These are phyloP conservation scores for Perdita meconis DNA, from an alignment of 2,888 invertebrate genomes.

Conservation along the genomic window DNA sequence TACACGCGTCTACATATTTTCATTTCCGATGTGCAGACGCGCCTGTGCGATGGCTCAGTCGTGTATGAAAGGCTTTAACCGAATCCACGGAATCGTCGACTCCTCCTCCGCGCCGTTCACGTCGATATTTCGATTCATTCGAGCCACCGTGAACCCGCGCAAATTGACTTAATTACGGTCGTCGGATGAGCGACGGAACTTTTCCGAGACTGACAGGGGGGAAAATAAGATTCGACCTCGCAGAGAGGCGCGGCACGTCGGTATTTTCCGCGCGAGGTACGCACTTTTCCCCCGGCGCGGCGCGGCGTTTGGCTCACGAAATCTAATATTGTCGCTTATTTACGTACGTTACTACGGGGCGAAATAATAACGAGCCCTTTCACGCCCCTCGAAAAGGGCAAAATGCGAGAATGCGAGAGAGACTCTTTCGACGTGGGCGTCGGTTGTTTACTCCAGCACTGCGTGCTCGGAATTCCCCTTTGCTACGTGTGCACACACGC, in stretches of 20 bases:
- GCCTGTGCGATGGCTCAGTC: too few relatives aligned
- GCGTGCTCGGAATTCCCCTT: conserved; percentile 68
- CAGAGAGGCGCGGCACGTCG: not conserved
- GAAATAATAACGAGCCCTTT: conserved; percentile 70
- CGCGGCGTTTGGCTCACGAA: conserved; percentile 20
- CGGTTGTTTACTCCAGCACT: conserved; percentile 67
- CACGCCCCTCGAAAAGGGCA: conserved; percentile 50
- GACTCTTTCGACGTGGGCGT: conserved; percentile 41
- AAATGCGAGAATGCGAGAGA: too few relatives aligned
- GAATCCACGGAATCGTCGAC: too few relatives aligned
- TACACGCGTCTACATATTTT: too few relatives aligned
- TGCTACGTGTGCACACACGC: not conserved
- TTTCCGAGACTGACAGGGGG: not conserved
- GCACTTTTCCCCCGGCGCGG: too few relatives aligned
- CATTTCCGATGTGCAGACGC: too few relatives aligned
- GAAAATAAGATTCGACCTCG: conserved; percentile 33
- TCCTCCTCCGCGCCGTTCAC: too few relatives aligned
- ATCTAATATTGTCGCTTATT: conserved; percentile 59
- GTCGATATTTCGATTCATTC: too few relatives aligned
- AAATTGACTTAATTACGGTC: too few relatives aligned
- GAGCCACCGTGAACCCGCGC: too few relatives aligned
- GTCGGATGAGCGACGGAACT: conserved; percentile 1
- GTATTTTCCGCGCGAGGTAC: conserved; percentile 20
- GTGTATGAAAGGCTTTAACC: not conserved
- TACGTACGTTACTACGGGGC: conserved; percentile 45